Base-by-base conservation (phyloP, 92 coral and sea anemone species). In the Zoanthus sociatus region DNA sequence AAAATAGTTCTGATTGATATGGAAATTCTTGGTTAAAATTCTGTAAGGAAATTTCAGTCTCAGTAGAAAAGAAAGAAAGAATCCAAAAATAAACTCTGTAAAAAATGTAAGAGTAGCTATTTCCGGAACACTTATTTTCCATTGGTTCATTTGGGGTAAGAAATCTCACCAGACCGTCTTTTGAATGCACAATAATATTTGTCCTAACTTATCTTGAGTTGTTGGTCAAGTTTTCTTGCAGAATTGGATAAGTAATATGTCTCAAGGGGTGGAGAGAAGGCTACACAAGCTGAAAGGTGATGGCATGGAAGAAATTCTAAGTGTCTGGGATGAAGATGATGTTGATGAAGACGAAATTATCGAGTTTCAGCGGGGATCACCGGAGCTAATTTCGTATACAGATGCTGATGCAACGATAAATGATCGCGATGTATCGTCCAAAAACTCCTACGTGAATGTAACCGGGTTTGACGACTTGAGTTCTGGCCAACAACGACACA, bases 331-430 rank as follows among this genome's bases (percentile, higher is more conserved):
- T 58, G 99, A 95, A 46, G 94, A 93, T 68, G 97, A 95, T 71
- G 99, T 93, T 17, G 94, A 93, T 75, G 98, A 93, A 53, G 98
- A 94, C 78, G 99, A 97, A 61, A 84, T 97, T 46, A 95, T 95
- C 5, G 99, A 97, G 50, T 95, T 91, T 82, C 92, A 92, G 44
- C 95, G 90, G 75, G 82, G 53, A 30, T 76, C 98, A 32, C 77
- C 74, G 56, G 66, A 70, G 46, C 14, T 73, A 45, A 4, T 31
- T 7, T 9, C 21, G 13, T 44, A 46, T 47, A 14, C 61, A 9
- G 73, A 64, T 12, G 85, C 14, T 60, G 72, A 20, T 8, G 9
- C 53, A 5, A 16, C 6, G 17, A 69, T 46, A 46, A 54, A 26
- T 12, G 47, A 70, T 83, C 69, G 69, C 73, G 69, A 32, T 44